phyloP scores from a whole-genome alignment of 2,113 vertebrate genomes.

The Aptenodytes forsteri region DNA sequence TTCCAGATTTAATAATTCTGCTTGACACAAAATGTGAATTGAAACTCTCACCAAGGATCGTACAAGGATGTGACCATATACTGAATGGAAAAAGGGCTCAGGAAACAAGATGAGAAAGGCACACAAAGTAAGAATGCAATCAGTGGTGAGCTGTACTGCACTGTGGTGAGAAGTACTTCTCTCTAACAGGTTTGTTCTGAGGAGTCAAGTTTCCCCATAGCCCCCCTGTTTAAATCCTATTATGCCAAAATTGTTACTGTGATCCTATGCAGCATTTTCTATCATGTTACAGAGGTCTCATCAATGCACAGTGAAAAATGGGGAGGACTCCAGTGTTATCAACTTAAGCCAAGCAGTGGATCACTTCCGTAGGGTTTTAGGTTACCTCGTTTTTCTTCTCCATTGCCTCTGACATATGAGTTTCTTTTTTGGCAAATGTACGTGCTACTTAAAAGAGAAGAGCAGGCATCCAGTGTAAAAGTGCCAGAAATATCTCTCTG shows the following conservation, averaged over 20 bases:
- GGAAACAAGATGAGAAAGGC: neutral
- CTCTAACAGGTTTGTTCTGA: neutral
- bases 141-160: neutral
- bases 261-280: neutral
- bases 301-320: neutral
- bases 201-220: neutral
- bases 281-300: neutral
- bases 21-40: neutral
- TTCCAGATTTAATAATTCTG: neutral
- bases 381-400: neutral
- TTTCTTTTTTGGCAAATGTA: neutral
- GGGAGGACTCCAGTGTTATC: neutral
- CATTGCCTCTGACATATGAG: neutral
- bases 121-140: neutral
- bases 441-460: neutral
- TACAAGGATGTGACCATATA: neutral
- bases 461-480: neutral
- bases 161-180: rapidly evolving
- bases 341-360: neutral
- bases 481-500: neutral
- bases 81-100: neutral
- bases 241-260: neutral
- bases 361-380: neutral
- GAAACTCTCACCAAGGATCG: neutral
- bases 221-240: neutral